Conservation (phyloP, 1,140 invertebrate species). For the Teleopsis dalmanni region DNA sequence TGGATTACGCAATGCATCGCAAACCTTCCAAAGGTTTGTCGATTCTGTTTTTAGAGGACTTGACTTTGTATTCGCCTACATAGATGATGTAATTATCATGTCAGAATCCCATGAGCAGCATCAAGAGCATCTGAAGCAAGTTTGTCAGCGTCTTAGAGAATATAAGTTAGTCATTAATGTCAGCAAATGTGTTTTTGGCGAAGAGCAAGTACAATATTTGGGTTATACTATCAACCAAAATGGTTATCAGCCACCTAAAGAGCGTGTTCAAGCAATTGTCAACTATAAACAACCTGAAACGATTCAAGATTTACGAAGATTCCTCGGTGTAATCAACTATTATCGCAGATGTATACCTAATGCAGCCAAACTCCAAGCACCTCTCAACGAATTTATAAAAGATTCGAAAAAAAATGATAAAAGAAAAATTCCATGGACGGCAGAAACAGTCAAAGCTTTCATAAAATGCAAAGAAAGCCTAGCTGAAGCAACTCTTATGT, state of each 20-base stretch:
- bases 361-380: slow-evolving; percentile 20
- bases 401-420: slow-evolving; percentile 24
- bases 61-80: slow-evolving; percentile 5
- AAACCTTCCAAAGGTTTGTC: slow-evolving; percentile 10
- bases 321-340: slow-evolving; percentile 44
- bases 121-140: not conserved
- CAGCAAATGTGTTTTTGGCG: slow-evolving; percentile 29
- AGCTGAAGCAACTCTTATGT: slow-evolving; percentile 14
- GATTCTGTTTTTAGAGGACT: not conserved
- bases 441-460: slow-evolving; percentile 16
- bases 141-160: not conserved
- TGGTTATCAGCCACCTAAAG: not conserved
- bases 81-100: slow-evolving; percentile 4
- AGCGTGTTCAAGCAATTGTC: slow-evolving; percentile 7
- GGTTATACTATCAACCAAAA: slow-evolving; percentile 15
- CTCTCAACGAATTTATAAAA: slow-evolving; percentile 17
- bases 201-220: slow-evolving; percentile 18
- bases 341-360: slow-evolving; percentile 30
- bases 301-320: slow-evolving; percentile 24
- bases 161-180: slow-evolving; percentile 20
- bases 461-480: slow-evolving; percentile 23
- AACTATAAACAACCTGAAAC: slow-evolving; percentile 3
- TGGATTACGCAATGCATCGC: slow-evolving; percentile 11
- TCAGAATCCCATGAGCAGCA: not conserved
- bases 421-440: slow-evolving; percentile 9